Conservation (phyloP, 1,140 invertebrate species). For the Heterodera carotae region DNA sequence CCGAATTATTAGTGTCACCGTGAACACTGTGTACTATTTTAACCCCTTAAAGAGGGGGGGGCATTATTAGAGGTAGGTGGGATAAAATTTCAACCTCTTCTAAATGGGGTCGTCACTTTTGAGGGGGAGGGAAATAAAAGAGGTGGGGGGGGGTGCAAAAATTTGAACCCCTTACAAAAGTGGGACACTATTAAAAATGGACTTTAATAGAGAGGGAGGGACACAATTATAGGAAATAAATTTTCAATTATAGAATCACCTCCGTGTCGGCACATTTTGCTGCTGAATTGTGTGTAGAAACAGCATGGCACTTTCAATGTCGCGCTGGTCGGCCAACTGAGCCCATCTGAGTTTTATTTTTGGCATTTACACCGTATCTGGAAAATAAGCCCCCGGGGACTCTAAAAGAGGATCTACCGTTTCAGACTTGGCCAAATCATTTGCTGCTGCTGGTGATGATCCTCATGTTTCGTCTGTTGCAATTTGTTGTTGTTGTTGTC, state of each 20-base stretch:
- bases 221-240: background rate
- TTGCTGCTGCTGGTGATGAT: background rate
- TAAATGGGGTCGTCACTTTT: no score
- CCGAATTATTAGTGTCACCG: no score
- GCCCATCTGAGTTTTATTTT: conserved; percentile 18
- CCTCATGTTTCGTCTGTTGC: background rate
- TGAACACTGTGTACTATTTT: no score
- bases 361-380: no score
- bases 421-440: background rate
- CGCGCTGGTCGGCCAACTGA: conserved; percentile 8
- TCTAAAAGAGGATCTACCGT: background rate
- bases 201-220: no score
- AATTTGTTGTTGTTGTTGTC: background rate
- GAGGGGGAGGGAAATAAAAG: no score
- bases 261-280: conserved; percentile 9
- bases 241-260: background rate
- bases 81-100: no score
- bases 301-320: conserved; percentile 10
- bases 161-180: background rate
- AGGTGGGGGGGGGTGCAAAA: no score
- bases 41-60: no score
- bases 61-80: no score
- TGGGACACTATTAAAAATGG: background rate
- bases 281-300: conserved; percentile 27
- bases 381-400: no score